Conservation (phyloP, 2,113 vertebrate species). For the Sitta europaea region DNA sequence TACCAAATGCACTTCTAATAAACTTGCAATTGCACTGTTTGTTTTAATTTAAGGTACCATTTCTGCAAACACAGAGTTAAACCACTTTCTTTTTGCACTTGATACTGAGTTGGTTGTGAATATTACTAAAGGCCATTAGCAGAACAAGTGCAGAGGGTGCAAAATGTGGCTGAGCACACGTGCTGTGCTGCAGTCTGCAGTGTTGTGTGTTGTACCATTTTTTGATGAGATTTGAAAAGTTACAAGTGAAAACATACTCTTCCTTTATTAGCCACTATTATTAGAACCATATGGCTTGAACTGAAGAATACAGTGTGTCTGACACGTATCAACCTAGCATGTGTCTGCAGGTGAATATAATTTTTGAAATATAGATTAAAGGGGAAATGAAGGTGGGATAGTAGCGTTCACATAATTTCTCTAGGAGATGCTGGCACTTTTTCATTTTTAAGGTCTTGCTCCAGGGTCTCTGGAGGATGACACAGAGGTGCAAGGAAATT, state of each 20-base stretch:
- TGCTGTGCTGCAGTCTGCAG: slow-evolving; percentile 9
- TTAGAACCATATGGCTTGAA: slow-evolving; percentile 25
- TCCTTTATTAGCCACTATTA: slow-evolving; percentile 29
- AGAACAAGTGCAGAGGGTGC: slow-evolving; percentile 34
- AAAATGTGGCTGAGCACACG: slow-evolving; percentile 17
- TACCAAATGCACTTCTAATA: slow-evolving; percentile 39
- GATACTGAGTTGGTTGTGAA: slow-evolving; percentile 1
- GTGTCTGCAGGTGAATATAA: background rate
- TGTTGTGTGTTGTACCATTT: background rate
- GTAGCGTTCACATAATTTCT: background rate
- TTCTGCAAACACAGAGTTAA: slow-evolving; percentile 4
- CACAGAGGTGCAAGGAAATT: background rate
- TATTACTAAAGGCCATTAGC: slow-evolving; percentile 34
- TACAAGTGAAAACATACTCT: slow-evolving; percentile 31
- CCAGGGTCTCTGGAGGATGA: background rate
- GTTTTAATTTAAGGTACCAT: slow-evolving; percentile 31
- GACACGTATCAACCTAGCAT: background rate
- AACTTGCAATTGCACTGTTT: slow-evolving; percentile 5
- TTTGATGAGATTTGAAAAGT: slow-evolving; percentile 45
- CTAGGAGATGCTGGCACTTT: background rate
- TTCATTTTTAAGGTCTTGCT: background rate
- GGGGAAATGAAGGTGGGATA: slow-evolving; percentile 9
- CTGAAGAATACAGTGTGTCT: background rate
- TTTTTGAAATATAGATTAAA: slow-evolving; percentile 1
- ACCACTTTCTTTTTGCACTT: background rate